Evolutionary conservation across 2,113 vertebrate genomes (phyloP).

Genomic region (Corythoichthys intestinalis): DNA sequence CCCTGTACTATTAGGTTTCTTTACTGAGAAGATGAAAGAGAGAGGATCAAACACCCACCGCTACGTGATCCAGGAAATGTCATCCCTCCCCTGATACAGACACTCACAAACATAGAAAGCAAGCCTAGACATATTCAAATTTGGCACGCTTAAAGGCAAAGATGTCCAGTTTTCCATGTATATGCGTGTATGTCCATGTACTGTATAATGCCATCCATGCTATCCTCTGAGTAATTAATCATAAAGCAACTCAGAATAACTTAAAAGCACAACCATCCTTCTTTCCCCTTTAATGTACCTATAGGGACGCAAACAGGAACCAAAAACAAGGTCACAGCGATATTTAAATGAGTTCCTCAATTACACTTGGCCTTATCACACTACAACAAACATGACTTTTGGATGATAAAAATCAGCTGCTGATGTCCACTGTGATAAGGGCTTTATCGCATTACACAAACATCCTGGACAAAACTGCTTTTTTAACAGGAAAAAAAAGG

Average conservation of each 20-base stretch:
- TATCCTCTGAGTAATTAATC: conserved; percentile 41
- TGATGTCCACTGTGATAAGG: conserved; percentile 2
- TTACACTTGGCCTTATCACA: conserved; percentile 20
- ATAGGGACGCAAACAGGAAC: conserved; percentile 5
- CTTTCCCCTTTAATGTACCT: conserved; percentile 8
- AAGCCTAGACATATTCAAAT: conserved; percentile 17
- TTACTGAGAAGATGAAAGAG: conserved; percentile 69
- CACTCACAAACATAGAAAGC: conserved; percentile 11
- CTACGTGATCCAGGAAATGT: conserved; percentile 64
- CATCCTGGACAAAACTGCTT: neutral
- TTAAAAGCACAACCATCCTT: conserved; percentile 2
- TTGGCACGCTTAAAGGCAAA: conserved; percentile 22
- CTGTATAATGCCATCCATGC: conserved; percentile 19
- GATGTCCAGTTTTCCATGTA: neutral
- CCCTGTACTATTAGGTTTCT: conserved; percentile 64
- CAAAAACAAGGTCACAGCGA: conserved; percentile 32
- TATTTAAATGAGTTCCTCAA: conserved; percentile 29
- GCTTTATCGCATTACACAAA: neutral
- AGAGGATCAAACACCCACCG: conserved; percentile 61
- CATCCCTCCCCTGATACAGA: conserved; percentile 33
- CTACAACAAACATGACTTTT: conserved; percentile 13
- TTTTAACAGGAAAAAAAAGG: no score
- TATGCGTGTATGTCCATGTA: neutral
- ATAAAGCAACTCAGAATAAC: conserved; percentile 16
- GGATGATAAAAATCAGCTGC: conserved; percentile 16